phyloP scores from a whole-genome alignment of 2,797 vertebrate species.

The Anguilla anguilla region DNA sequence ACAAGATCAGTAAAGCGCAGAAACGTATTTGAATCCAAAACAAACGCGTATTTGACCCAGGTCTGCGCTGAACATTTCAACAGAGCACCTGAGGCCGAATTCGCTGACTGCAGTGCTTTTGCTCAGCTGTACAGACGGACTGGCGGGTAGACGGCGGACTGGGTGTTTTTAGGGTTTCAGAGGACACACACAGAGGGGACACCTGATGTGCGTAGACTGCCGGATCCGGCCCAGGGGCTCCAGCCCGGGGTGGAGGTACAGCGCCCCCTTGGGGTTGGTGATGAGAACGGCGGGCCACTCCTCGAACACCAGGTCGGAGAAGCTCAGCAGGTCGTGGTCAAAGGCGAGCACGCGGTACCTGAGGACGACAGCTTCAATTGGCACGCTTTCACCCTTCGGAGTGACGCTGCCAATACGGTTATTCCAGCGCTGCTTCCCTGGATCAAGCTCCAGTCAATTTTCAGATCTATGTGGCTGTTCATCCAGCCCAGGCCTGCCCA shows the following conservation, averaged over 20 bases:
- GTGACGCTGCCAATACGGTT: background rate
- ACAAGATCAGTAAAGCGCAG: too few relatives aligned
- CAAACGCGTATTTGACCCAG: too few relatives aligned
- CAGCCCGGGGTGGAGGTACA: slow-evolving; percentile 83
- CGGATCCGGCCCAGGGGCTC: slow-evolving; percentile 85
- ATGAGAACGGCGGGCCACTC: slow-evolving; percentile 92
- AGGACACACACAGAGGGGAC: slow-evolving; percentile 51
- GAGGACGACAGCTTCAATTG: slow-evolving; percentile 12
- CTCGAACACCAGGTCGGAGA: slow-evolving; percentile 86
- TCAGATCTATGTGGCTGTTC: background rate
- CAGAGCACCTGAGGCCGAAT: too few relatives aligned
- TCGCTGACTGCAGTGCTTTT: too few relatives aligned
- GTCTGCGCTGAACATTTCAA: too few relatives aligned
- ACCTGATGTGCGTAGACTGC: slow-evolving; percentile 94
- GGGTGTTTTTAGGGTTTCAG: slow-evolving; percentile 27
- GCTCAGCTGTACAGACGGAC: too few relatives aligned
- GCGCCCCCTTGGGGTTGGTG: slow-evolving; percentile 93
- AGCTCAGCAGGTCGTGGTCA: slow-evolving; percentile 95
- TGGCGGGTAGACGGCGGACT: too few relatives aligned
- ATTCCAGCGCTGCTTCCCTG: background rate
- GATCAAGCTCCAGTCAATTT: background rate
- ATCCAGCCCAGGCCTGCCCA: background rate
- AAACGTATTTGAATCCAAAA: too few relatives aligned
- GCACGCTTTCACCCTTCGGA: background rate
- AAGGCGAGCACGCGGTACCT: slow-evolving; percentile 92